Base-by-base conservation (phyloP, 2,797 vertebrate genomes). In the Poeciliopsis infans region DNA sequence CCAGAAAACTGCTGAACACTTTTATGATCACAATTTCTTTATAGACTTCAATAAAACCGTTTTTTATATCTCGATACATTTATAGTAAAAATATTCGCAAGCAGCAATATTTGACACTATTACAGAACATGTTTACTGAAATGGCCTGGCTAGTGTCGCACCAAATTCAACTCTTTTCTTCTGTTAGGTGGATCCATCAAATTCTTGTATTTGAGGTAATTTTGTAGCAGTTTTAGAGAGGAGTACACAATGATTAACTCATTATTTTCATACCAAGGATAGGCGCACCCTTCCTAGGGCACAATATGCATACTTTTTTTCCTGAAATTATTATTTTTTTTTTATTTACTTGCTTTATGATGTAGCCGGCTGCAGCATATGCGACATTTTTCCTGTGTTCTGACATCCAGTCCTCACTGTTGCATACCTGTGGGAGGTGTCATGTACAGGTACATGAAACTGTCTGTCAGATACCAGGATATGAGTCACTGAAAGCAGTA, bases 401-500 rank as follows among this genome's bases (percentile, higher is more conserved):
- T 43, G 13, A 33, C 70, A 41, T 31, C 31, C 46, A 46, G 23
- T 76, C 46, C 81, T 72, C 80, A 59, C 75, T 8, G 25, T 75
- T 73, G n/a, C 77, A 79, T 33, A 72, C 43, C 46, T 45, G 1
- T 45, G 57, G 46, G 51, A 79, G 15, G 66, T 41, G 75, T 68
- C 43, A 18, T 43, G 73, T 18, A 55, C 20, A 1, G 72, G 16
- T 68, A 68, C 79, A 59, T 81, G 33, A 85, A 87, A 79, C 81
- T 36, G 10, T 73, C 79, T 84, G 64, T 84, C 80, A 75, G 59
- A 78, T 77, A 57, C 66, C 85, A 80, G 79, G 51, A 79, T 75
- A 20, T 84, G 90, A 89, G 76, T 87, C 84, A 88, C 0, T 4
- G 77, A 47, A 51, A 39, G 57, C 46, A 49, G 73, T 77, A 79